Conservation (phyloP, 1,140 invertebrate genomes). For the Brachystomella parvula region DNA sequence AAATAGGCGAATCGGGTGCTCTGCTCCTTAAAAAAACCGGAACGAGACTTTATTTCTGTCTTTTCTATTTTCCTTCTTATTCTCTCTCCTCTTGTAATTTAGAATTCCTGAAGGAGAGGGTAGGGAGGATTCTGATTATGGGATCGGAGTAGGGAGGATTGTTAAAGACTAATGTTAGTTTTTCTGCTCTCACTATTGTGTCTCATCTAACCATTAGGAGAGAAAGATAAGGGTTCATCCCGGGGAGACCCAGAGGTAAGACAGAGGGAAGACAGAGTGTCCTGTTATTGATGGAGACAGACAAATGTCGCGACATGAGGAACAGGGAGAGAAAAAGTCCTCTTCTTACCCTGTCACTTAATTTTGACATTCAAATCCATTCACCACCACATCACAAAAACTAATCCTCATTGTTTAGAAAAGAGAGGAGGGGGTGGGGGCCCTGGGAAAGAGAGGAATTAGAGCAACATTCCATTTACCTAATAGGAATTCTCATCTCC, state of each 20-base stretch:
- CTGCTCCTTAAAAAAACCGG: slow-evolving; percentile 1
- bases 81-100: too few relatives aligned
- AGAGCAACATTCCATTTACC: too few relatives aligned
- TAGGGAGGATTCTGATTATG: neutral
- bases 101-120: slow-evolving; percentile 4
- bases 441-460: neutral
- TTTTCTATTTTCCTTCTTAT: too few relatives aligned
- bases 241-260: neutral
- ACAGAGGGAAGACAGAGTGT: neutral
- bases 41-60: neutral
- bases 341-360: neutral
- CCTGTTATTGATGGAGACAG: slow-evolving; percentile 11
- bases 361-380: slow-evolving; percentile 13
- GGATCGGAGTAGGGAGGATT: too few relatives aligned
- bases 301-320: slow-evolving; percentile 10
- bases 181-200: neutral
- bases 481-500: too few relatives aligned
- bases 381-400: neutral
- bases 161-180: slow-evolving; percentile 1
- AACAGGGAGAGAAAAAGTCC: too few relatives aligned
- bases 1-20: slow-evolving; percentile 3
- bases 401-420: neutral
- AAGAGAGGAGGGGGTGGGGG: neutral
- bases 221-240: neutral
- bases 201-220: neutral